phyloP scores from a whole-genome alignment of 2,888 invertebrate species.

The Ceramica pisi region DNA sequence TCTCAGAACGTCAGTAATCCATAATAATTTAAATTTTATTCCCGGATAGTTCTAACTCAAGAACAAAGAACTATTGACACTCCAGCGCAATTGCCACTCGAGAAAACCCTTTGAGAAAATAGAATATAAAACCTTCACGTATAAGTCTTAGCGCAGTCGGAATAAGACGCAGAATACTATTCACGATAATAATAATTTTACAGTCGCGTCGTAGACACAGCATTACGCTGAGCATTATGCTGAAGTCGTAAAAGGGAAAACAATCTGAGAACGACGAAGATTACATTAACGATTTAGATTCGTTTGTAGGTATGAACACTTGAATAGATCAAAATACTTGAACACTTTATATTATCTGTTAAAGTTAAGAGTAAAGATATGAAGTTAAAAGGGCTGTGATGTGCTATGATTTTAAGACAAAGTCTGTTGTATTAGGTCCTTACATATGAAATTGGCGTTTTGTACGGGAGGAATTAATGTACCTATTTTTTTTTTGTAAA shows the following conservation, averaged over 20 bases:
- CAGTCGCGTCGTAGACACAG: slow-evolving; percentile 46
- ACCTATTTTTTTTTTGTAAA: too few species aligned
- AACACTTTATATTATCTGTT: slow-evolving; percentile 23
- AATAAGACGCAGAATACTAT: slow-evolving; percentile 52
- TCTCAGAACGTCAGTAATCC: background rate
- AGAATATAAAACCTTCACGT: slow-evolving; percentile 30
- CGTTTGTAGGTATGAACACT: slow-evolving; percentile 52
- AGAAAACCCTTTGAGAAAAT: slow-evolving; percentile 12
- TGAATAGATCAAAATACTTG: slow-evolving; percentile 39
- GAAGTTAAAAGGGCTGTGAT: background rate
- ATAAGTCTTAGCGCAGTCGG: slow-evolving; percentile 24
- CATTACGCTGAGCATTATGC: slow-evolving; percentile 28
- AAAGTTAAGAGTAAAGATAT: slow-evolving; percentile 10
- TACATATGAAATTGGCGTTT: too few species aligned
- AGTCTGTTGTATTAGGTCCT: too few species aligned
- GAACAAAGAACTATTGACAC: slow-evolving; percentile 17
- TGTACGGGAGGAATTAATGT: too few species aligned
- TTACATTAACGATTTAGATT: slow-evolving; percentile 59
- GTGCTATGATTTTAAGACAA: too few species aligned
- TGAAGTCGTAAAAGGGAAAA: slow-evolving; percentile 62
- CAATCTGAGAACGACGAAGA: slow-evolving; percentile 64
- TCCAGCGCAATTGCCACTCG: slow-evolving; percentile 21
- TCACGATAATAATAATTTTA: slow-evolving; percentile 59
- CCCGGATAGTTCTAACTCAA: background rate
- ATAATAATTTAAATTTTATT: background rate